A percentile compares a stretch with the other conserved stretches of the same genome.
Conservation (phyloP, 1,140 invertebrate genomes). For the Drosophila busckii region DNA sequence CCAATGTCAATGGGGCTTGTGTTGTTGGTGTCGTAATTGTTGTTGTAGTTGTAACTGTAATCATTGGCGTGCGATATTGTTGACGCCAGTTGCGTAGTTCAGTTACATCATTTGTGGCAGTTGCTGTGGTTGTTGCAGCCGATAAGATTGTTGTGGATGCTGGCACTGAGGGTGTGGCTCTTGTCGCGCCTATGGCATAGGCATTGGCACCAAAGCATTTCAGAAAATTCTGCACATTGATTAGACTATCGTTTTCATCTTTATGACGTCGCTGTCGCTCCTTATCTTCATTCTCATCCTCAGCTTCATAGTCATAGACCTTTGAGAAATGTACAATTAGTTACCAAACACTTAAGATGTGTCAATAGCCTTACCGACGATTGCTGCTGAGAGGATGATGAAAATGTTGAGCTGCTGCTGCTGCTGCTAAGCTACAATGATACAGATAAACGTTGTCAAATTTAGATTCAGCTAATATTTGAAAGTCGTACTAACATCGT, state of each 20-base stretch:
- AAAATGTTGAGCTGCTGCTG: slow-evolving; percentile 53
- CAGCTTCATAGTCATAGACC: slow-evolving; percentile 73
- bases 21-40: not conserved
- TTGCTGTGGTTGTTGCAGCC: not conserved
- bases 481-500: slow-evolving; percentile 47
- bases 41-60: slow-evolving; percentile 1
- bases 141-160: not conserved
- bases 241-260: slow-evolving; percentile 57
- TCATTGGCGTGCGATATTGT: slow-evolving; percentile 23
- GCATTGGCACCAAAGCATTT: slow-evolving; percentile 66
- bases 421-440: slow-evolving; percentile 47
- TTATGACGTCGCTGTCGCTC: slow-evolving; percentile 34
- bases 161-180: slow-evolving; percentile 1
- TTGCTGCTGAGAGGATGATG: slow-evolving; percentile 61
- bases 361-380: no score
- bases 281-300: slow-evolving; percentile 69
- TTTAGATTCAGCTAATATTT: no score
- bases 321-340: no score
- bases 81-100: slow-evolving; percentile 53
- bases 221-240: slow-evolving; percentile 73
- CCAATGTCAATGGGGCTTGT: slow-evolving; percentile 11
- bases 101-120: not conserved
- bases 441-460: no score
- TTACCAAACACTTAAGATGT: no score
- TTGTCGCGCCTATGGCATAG: slow-evolving; percentile 16